Conservation (phyloP, 2,888 invertebrate genomes). For the Sinotaia quadrata region DNA sequence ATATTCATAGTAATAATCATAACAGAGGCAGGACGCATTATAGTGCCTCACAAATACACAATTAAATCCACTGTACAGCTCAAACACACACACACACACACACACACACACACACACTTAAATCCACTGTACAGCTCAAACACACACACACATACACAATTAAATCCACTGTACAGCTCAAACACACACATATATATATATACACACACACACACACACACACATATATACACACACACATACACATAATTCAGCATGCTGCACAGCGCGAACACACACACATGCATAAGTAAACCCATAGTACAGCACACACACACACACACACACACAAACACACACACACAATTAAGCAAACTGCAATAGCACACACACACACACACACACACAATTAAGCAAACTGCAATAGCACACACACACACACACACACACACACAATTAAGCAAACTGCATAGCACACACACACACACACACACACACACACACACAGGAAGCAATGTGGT, state of each 20-base stretch:
- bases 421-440: constrained; percentile 8
- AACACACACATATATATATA: constrained; percentile 2
- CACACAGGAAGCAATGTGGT: no score
- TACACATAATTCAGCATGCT: not conserved
- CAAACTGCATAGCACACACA: no score
- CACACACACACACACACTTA: constrained; percentile 4
- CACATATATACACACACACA: not conserved
- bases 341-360: no score
- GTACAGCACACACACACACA: no score
- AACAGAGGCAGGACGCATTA: no score
- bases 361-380: no score
- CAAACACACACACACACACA: constrained; percentile 3
- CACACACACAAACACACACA: no score
- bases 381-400: no score
- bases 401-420: constrained; percentile 5
- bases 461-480: constrained; percentile 12
- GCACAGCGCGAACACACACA: not conserved
- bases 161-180: not conserved
- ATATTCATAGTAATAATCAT: no score
- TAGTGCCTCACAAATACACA: no score
- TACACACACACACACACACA: constrained; percentile 3
- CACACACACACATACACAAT: constrained; percentile 1
- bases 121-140: not conserved
- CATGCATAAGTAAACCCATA: not conserved
- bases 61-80: not conserved